Conservation (phyloP, 1,140 invertebrate genomes). For the Pachyrhynchus sulphureomaculatus region DNA sequence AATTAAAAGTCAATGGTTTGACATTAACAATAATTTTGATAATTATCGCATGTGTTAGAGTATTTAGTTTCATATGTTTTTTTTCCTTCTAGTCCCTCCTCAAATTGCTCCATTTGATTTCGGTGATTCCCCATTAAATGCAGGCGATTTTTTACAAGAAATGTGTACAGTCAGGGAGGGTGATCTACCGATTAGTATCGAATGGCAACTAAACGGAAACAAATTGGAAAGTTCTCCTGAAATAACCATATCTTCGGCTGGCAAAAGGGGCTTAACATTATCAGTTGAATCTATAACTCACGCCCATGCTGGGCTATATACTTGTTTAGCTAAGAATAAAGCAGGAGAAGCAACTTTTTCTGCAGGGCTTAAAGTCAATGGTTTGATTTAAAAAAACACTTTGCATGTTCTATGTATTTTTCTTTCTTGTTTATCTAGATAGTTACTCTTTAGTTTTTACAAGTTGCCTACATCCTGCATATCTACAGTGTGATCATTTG, state of each 20-base stretch:
- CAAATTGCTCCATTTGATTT: slow-evolving; percentile 63
- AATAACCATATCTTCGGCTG: slow-evolving; percentile 54
- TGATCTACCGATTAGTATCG: slow-evolving; percentile 63
- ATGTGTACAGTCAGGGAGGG: slow-evolving; percentile 65
- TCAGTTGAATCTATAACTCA: slow-evolving; percentile 73
- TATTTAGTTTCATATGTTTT: too few species aligned
- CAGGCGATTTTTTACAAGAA: slow-evolving; percentile 69
- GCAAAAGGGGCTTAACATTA: slow-evolving; percentile 69
- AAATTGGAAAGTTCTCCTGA: slow-evolving; percentile 47
- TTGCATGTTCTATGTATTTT: slow-evolving; percentile 17
- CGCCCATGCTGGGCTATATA: slow-evolving; percentile 75
- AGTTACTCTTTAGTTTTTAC: neutral
- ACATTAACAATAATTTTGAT: slow-evolving; percentile 7
- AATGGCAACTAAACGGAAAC: slow-evolving; percentile 59
- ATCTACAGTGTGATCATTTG: too few species aligned
- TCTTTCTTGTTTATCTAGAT: slow-evolving; percentile 38
- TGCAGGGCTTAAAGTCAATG: slow-evolving; percentile 66
- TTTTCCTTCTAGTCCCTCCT: neutral
- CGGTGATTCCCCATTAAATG: slow-evolving; percentile 53
- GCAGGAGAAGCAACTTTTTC: slow-evolving; percentile 71
- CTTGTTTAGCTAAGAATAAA: slow-evolving; percentile 73
- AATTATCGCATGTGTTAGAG: too few species aligned
- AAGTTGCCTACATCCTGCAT: too few species aligned
- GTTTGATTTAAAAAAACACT: slow-evolving; percentile 45
- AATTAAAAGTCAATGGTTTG: slow-evolving; percentile 41